These are phyloP conservation scores for Cottus gobio DNA, from an alignment of 2,113 vertebrate genomes.

Conservation along the genomic window DNA sequence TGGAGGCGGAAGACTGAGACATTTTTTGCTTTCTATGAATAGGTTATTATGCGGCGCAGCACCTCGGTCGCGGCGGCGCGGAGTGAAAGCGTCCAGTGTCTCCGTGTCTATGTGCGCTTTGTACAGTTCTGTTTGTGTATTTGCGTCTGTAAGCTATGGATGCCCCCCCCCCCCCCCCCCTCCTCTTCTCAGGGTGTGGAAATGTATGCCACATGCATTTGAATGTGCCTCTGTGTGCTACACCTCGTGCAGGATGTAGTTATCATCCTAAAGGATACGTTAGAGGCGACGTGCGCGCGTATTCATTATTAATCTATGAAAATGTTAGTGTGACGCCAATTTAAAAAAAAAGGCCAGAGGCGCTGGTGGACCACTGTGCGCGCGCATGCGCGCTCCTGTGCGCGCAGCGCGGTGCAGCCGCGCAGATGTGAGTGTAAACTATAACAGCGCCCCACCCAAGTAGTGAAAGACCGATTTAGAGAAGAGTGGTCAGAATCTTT, in stretches of 20 bases:
- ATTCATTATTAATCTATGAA: neutral
- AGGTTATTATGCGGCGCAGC: conserved; percentile 74
- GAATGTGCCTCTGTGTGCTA: conserved; percentile 68
- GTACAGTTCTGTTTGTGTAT: conserved; percentile 75
- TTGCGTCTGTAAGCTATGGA: conserved; percentile 47
- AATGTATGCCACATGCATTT: conserved; percentile 44
- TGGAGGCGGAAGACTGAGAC: conserved; percentile 71
- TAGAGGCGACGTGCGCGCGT: too few relatives aligned
- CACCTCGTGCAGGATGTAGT: conserved; percentile 1
- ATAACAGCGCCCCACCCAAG: conserved; percentile 57
- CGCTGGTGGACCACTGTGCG: neutral
- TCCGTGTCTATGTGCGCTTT: conserved; percentile 69
- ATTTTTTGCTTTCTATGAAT: conserved; percentile 78
- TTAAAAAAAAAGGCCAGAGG: neutral
- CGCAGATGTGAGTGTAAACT: conserved; percentile 52
- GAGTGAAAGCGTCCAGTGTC: conserved; percentile 80
- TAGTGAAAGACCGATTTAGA: conserved; percentile 58
- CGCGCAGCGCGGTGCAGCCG: too few relatives aligned
- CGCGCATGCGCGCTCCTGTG: conserved; percentile 7
- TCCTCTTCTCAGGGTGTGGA: conserved; percentile 65
- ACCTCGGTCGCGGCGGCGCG: conserved; percentile 31
- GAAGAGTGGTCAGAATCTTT: conserved; percentile 37
- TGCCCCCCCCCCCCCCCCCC: conserved; percentile 1
- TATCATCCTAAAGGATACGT: neutral
- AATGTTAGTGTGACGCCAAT: conserved; percentile 10